Percentiles rank a stretch among this genome's conserved stretches.
phyloP scores from a whole-genome alignment of 64 coral and sea anemone species.

The Orbicella faveolata region DNA sequence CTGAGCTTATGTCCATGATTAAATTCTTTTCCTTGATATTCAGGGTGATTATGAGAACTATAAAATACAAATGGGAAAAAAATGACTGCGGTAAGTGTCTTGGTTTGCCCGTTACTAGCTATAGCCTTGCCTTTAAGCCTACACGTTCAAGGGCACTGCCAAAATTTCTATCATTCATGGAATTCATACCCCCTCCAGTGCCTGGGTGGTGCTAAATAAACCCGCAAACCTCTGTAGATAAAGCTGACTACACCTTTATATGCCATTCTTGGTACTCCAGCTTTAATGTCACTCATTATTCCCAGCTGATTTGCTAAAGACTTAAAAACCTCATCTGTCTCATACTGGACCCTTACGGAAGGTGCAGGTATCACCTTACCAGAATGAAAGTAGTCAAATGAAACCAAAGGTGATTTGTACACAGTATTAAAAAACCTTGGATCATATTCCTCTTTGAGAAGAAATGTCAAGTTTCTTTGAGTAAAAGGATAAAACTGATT shows the following conservation, averaged over 20 bases:
- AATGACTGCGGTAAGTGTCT: too few species aligned
- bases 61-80: too few species aligned
- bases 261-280: constrained; percentile 86
- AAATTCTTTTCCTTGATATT: too few species aligned
- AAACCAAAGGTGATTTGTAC: constrained; percentile 54
- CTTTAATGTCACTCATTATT: constrained; percentile 80
- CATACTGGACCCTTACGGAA: constrained; percentile 65
- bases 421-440: constrained; percentile 48
- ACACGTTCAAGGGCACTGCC: not conserved
- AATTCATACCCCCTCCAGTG: constrained; percentile 50
- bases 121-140: too few species aligned
- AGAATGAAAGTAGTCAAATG: constrained; percentile 42
- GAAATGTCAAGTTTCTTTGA: constrained; percentile 66
- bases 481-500: constrained; percentile 70
- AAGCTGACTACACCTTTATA: constrained; percentile 80
- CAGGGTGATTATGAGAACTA: too few species aligned
- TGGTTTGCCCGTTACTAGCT: too few species aligned
- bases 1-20: too few species aligned
- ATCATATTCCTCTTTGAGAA: constrained; percentile 78
- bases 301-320: constrained; percentile 66
- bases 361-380: constrained; percentile 3
- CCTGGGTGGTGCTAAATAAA: constrained; percentile 72
- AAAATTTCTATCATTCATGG: not conserved
- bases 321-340: constrained; percentile 50
- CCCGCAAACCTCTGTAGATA: constrained; percentile 58